Conservation (phyloP, 2,113 vertebrate genomes). For the Brachypodius melanocephalos region DNA sequence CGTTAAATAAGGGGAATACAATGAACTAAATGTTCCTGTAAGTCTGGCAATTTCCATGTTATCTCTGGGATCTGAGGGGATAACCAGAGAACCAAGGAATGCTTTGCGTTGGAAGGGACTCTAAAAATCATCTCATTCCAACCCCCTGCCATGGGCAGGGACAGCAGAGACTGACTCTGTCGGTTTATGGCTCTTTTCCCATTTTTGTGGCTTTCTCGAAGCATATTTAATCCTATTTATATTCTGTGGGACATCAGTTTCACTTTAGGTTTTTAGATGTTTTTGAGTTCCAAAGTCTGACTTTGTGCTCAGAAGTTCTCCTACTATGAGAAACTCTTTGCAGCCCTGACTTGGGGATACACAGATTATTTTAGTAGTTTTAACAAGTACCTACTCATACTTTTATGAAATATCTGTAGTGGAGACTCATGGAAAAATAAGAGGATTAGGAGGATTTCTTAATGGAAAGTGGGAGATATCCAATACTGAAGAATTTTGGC, state of each 20-base stretch:
- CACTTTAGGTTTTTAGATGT: neutral
- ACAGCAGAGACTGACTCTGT: neutral
- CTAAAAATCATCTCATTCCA: neutral
- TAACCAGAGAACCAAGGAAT: neutral
- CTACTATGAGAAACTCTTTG: neutral
- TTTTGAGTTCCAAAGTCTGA: neutral
- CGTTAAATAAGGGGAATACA: neutral
- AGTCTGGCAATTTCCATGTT: neutral
- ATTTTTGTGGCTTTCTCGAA: neutral
- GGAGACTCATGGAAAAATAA: neutral
- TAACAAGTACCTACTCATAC: neutral
- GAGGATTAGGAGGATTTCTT: neutral
- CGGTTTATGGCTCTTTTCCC: neutral
- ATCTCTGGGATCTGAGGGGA: neutral
- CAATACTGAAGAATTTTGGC: neutral
- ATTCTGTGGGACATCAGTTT: neutral
- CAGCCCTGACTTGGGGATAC: neutral
- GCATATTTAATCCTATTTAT: neutral
- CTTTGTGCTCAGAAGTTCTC: neutral
- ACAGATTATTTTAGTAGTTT: neutral
- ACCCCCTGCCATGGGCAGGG: neutral
- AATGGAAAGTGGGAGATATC: neutral
- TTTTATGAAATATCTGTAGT: neutral
- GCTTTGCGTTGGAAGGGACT: neutral
- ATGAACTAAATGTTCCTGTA: neutral